A percentile compares a stretch with the other conserved stretches of the same genome.
Conservation (phyloP, 53 echinoderm and acorn worm species). For the Stichopus horrens region DNA sequence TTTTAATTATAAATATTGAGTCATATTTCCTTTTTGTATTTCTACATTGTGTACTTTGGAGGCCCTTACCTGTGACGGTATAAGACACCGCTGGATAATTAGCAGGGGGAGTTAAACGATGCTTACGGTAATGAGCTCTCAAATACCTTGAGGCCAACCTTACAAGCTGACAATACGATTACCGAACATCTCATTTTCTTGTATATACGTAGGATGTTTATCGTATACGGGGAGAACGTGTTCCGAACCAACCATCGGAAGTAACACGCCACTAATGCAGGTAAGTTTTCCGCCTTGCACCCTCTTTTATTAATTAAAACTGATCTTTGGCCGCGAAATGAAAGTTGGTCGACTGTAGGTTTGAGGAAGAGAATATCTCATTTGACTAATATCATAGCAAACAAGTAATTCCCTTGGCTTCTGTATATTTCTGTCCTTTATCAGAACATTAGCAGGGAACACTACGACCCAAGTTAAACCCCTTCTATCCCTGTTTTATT, state of each 20-base stretch:
- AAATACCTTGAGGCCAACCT: constrained; percentile 36
- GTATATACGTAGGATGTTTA: neutral
- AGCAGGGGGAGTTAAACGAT: constrained; percentile 34
- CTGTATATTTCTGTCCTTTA: neutral
- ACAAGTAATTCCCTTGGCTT: constrained; percentile 1
- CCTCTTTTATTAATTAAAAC: constrained; percentile 39
- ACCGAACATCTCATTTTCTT: constrained; percentile 41
- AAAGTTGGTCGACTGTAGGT: neutral
- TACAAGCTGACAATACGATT: constrained; percentile 29
- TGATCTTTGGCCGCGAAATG: neutral
- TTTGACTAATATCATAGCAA: neutral
- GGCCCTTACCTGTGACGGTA: constrained; percentile 15
- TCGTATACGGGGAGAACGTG: constrained; percentile 18
- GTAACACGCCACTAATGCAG: constrained; percentile 40
- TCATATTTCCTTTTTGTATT: neutral
- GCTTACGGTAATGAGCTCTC: neutral
- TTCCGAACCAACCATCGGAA: constrained; percentile 23
- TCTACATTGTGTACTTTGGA: constrained; percentile 15
- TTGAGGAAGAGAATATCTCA: neutral
- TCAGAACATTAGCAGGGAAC: too few relatives aligned
- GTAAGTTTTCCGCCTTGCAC: constrained; percentile 45
- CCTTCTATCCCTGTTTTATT: too few relatives aligned
- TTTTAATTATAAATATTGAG: constrained; percentile 1
- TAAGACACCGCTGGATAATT: constrained; percentile 13
- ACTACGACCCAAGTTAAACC: too few relatives aligned